Percentiles rank a stretch among this genome's conserved stretches.
These are phyloP conservation scores for Lytechinus variegatus DNA, from an alignment of 35 echinoderm and acorn worm genomes.

Conservation along the genomic window DNA sequence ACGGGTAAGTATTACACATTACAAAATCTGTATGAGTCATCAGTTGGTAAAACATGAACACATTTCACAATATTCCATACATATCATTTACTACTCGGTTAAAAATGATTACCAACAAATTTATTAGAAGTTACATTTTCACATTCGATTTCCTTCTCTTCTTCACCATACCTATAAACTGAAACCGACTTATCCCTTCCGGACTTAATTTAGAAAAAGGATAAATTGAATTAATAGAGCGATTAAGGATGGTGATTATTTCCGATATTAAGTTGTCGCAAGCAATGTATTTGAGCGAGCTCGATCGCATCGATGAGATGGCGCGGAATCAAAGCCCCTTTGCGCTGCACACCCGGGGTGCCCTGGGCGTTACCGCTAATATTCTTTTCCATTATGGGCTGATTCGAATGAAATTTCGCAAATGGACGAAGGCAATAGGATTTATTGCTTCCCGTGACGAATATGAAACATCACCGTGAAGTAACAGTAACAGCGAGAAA, in stretches of 20 bases:
- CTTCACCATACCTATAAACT: neutral
- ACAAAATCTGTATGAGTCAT: neutral
- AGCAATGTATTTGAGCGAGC: neutral
- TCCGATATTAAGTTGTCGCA: neutral
- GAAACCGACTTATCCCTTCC: neutral
- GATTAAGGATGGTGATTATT: conserved; percentile 23
- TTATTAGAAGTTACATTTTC: neutral
- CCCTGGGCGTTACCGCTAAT: neutral
- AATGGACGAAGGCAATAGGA: conserved; percentile 17
- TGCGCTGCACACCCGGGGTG: neutral
- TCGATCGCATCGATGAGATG: neutral
- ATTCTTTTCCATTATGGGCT: conserved; percentile 35
- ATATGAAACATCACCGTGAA: neutral
- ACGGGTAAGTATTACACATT: no score
- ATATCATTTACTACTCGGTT: neutral
- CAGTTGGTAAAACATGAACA: neutral
- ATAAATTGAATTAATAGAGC: conserved; percentile 49
- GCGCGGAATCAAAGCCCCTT: neutral
- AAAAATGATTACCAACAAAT: neutral
- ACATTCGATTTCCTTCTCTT: neutral
- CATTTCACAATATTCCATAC: neutral
- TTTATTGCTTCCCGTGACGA: conserved; percentile 12
- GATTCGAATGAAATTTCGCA: conserved; percentile 25
- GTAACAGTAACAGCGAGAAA: neutral
- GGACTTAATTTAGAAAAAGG: conserved; percentile 11